Evolutionary conservation across 2,113 vertebrate genomes (phyloP).

Genomic region (Apteryx mantelli): DNA sequence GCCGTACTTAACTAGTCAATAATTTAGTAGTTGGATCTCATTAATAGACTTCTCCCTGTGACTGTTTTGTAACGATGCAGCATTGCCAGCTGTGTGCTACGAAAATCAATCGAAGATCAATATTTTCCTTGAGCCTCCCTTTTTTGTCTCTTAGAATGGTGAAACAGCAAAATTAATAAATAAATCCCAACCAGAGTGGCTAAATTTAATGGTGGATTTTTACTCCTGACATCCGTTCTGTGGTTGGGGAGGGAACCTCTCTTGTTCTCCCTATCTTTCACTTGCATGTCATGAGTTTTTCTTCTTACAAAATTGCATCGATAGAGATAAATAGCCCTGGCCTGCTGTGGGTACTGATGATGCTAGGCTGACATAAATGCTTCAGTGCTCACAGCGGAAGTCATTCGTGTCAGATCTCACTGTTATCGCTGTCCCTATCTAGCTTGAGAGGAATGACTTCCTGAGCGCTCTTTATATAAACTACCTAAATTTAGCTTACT

Average conservation of each 20-base stretch:
- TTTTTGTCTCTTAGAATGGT: background rate
- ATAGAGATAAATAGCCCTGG: background rate
- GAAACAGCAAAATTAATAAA: background rate
- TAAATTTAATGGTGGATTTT: background rate
- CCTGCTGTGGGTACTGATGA: accelerated
- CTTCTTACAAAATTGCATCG: background rate
- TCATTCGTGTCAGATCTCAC: accelerated
- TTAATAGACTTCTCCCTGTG: slow-evolving; percentile 73
- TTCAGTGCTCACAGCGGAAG: accelerated
- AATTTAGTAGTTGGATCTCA: slow-evolving; percentile 71
- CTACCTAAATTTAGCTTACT: accelerated
- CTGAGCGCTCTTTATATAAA: background rate
- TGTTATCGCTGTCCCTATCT: accelerated
- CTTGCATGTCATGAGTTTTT: background rate
- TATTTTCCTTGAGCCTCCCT: slow-evolving; percentile 1
- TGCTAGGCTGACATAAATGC: accelerated
- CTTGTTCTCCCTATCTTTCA: background rate
- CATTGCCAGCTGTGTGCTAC: slow-evolving; percentile 5
- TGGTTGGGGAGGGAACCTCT: background rate
- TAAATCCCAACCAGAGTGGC: background rate
- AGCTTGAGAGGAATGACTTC: accelerated
- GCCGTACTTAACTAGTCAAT: slow-evolving; percentile 74
- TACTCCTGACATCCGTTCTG: background rate
- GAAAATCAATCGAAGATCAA: slow-evolving; percentile 52
- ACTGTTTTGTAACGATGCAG: slow-evolving; percentile 10